These are phyloP conservation scores for Nephrocerus scutellatus DNA, from an alignment of 2,888 invertebrate species.

Conservation along the genomic window DNA sequence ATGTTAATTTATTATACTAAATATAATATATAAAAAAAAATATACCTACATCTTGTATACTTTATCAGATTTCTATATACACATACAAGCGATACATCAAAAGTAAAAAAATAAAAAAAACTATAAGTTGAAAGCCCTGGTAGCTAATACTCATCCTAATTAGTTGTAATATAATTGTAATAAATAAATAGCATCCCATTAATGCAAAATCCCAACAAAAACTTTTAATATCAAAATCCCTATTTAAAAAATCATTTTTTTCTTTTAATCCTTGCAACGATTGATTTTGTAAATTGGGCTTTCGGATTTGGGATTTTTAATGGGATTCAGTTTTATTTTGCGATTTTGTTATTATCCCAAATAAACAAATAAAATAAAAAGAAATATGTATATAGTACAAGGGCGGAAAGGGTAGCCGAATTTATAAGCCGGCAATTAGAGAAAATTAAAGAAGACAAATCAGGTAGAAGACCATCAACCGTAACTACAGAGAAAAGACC, in stretches of 20 bases:
- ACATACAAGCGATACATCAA: constrained; percentile 22
- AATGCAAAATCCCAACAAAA: no score
- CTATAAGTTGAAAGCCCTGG: no score
- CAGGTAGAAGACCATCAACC: no score
- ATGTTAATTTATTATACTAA: no score
- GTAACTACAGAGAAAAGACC: no score
- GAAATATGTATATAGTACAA: constrained; percentile 12
- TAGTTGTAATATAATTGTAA: background rate
- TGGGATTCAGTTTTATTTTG: no score
- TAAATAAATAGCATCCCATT: background rate
- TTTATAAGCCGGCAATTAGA: constrained; percentile 15
- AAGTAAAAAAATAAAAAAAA: constrained; percentile 8
- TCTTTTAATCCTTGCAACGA: no score
- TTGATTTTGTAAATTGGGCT: no score
- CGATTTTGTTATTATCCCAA: constrained; percentile 22
- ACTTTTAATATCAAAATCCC: constrained; percentile 3
- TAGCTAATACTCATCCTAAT: constrained; percentile 8
- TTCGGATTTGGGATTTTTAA: no score
- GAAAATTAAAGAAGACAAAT: no score
- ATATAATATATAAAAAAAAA: constrained; percentile 18
- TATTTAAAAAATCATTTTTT: constrained; percentile 3
- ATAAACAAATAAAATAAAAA: constrained; percentile 4
- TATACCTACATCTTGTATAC: constrained; percentile 20
- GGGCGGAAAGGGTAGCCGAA: constrained; percentile 8
- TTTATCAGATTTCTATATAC: constrained; percentile 25